Evolutionary conservation across 2,888 invertebrate genomes (phyloP).

Genomic region (Athalia rosae): DNA sequence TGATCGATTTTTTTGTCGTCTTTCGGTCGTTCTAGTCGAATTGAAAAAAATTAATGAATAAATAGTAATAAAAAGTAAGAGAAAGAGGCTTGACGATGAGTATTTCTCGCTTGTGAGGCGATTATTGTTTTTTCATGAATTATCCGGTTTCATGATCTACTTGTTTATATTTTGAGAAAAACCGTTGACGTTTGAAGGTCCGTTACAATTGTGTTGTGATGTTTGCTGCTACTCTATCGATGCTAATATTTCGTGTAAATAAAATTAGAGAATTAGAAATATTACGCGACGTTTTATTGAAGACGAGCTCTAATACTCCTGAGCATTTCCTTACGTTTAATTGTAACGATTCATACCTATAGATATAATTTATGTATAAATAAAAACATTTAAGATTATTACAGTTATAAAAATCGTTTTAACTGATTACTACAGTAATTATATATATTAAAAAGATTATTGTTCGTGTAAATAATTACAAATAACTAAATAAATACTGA

Average conservation of each 20-base stretch:
- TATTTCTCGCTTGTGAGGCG: too few species aligned
- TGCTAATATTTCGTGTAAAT: conserved; percentile 4
- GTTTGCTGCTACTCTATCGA: conserved; percentile 27
- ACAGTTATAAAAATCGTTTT: not conserved
- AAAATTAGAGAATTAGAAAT: conserved; percentile 27
- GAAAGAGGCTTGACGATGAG: not conserved
- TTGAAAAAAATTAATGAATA: not conserved
- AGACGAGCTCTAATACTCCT: conserved; percentile 16
- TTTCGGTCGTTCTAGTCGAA: not conserved
- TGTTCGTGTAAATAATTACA: conserved; percentile 5
- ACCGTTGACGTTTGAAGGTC: not conserved
- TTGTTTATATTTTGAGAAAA: too few species aligned
- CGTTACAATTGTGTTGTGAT: conserved; percentile 12
- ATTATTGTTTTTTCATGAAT: conserved; percentile 4
- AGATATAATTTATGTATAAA: not conserved
- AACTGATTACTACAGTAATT: not conserved
- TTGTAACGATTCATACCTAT: not conserved
- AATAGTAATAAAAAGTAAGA: not conserved
- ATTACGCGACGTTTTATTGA: conserved; percentile 25
- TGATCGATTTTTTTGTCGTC: not conserved
- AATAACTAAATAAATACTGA: conserved; percentile 63
- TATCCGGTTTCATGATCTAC: not conserved
- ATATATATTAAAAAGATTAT: not conserved
- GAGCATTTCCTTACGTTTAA: conserved; percentile 3
- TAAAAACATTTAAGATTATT: not conserved